Evolutionary conservation across 2,113 vertebrate genomes (phyloP).

Genomic region (Phoxinus phoxinus): DNA sequence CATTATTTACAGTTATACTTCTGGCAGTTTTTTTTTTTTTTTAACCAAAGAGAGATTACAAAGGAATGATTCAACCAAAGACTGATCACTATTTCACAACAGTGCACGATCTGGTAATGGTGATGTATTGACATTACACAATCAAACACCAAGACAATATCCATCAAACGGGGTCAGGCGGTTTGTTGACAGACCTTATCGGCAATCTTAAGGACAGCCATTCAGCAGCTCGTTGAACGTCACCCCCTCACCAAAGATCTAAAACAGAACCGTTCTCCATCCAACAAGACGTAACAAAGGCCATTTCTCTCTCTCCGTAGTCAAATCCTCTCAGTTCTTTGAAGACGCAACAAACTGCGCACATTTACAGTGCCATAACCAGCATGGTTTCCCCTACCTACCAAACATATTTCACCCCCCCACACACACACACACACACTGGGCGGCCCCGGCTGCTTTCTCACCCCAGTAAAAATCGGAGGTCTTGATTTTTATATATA

Average conservation of each 20-base stretch:
- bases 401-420: slow-evolving; percentile 45
- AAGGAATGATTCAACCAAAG: not conserved
- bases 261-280: slow-evolving; percentile 17
- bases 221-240: slow-evolving; percentile 19
- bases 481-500: slow-evolving; percentile 45
- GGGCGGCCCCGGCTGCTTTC: slow-evolving; percentile 45
- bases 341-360: not conserved
- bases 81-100: not conserved
- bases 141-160: slow-evolving; percentile 31
- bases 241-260: slow-evolving; percentile 23
- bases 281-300: slow-evolving; percentile 43
- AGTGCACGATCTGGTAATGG: slow-evolving; percentile 8
- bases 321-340: slow-evolving; percentile 34
- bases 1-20: slow-evolving; percentile 24
- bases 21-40: too few species aligned
- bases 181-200: slow-evolving; percentile 41
- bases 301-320: slow-evolving; percentile 31
- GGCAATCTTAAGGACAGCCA: slow-evolving; percentile 20
- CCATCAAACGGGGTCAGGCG: slow-evolving; percentile 4
- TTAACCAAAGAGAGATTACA: not conserved
- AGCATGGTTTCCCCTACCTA: slow-evolving; percentile 51
- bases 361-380: slow-evolving; percentile 57
- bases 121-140: slow-evolving; percentile 10
- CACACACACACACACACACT: not conserved
- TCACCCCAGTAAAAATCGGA: slow-evolving; percentile 51